Percentiles rank a stretch among this genome's conserved stretches.
These are phyloP conservation scores for Ailuropoda melanoleuca DNA, from an alignment of 2,113 vertebrate genomes.

Conservation along the genomic window DNA sequence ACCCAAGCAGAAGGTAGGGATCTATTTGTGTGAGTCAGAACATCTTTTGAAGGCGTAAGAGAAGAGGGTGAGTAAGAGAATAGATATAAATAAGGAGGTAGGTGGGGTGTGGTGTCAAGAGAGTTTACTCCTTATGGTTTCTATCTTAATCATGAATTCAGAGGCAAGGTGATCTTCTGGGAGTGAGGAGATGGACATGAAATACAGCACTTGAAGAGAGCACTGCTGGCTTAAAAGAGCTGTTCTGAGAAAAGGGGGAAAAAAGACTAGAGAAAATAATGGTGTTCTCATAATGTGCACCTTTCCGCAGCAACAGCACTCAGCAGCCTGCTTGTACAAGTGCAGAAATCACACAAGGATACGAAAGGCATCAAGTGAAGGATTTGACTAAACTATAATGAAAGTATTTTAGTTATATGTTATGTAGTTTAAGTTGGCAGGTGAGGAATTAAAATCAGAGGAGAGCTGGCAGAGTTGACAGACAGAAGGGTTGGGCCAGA, in stretches of 20 bases:
- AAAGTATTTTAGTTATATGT: not conserved
- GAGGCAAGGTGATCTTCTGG: not conserved
- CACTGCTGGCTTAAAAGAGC: not conserved
- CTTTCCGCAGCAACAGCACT: not conserved
- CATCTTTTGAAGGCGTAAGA: not conserved
- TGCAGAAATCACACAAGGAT: not conserved
- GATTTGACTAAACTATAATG: not conserved
- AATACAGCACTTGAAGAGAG: not conserved
- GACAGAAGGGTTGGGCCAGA: not conserved
- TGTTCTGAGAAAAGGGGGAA: not conserved
- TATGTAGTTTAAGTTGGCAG: not conserved
- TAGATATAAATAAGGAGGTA: not conserved
- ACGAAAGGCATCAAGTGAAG: not conserved
- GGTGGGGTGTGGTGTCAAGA: not conserved
- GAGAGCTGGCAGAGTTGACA: not conserved
- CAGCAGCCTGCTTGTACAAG: not conserved
- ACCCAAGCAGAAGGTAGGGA: not conserved
- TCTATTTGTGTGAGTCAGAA: not conserved
- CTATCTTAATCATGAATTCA: not conserved
- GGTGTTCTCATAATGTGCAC: not conserved
- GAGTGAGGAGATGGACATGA: not conserved
- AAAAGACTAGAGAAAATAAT: not conserved
- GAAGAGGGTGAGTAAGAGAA: not conserved
- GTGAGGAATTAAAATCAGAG: not conserved
- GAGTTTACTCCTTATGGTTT: not conserved